Evolutionary conservation across 2,888 invertebrate species (phyloP).

Genomic region (Crossocerus cetratus): DNA sequence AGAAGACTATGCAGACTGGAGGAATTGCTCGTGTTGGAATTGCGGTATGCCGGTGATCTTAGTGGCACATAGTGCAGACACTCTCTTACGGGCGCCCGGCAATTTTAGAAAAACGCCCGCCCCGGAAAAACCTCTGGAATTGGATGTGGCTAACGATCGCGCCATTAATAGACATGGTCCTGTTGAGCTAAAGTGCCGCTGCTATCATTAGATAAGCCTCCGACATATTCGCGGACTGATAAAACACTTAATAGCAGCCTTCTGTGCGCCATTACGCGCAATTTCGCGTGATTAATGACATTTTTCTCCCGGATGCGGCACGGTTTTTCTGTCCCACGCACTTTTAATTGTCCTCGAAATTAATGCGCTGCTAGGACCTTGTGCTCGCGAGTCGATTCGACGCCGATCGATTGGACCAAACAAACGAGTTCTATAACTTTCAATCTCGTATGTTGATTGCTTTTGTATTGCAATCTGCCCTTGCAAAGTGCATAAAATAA

Average conservation of each 20-base stretch:
- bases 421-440: too few relatives aligned
- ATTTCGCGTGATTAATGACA: background rate
- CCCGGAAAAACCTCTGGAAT: background rate
- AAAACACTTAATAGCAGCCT: background rate
- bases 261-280: background rate
- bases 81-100: background rate
- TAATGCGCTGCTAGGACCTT: background rate
- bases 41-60: slow-evolving; percentile 31
- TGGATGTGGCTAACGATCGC: background rate
- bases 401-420: background rate
- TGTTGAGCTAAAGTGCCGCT: background rate
- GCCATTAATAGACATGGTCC: background rate
- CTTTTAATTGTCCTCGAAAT: background rate
- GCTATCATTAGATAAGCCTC: background rate
- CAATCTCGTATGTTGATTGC: too few relatives aligned
- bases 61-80: slow-evolving; percentile 22
- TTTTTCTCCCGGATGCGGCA: slow-evolving; percentile 16
- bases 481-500: too few relatives aligned
- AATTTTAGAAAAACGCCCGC: slow-evolving; percentile 2
- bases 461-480: too few relatives aligned
- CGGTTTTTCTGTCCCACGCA: background rate
- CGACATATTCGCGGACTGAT: background rate
- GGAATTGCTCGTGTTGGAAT: slow-evolving; percentile 34
- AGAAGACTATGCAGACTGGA: slow-evolving; percentile 32
- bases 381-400: background rate